These are phyloP conservation scores for Drosophila pseudotakahashii DNA, from an alignment of 2,888 invertebrate genomes.

Conservation along the genomic window DNA sequence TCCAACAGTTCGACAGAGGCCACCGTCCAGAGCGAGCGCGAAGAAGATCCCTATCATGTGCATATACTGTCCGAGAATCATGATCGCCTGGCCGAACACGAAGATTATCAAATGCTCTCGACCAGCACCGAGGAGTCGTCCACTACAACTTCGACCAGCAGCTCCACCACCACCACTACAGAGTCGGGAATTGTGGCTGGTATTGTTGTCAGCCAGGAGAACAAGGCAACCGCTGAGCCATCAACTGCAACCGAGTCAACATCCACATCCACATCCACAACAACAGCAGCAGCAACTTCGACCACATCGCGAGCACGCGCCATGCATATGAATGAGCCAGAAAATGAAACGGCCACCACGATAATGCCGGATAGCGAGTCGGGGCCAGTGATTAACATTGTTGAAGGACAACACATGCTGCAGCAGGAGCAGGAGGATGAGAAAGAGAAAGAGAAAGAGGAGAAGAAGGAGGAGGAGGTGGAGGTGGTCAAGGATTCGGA, in stretches of 20 bases:
- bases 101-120: slow-evolving; percentile 81
- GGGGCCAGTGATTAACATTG: slow-evolving; percentile 72
- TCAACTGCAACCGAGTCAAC: slow-evolving; percentile 39
- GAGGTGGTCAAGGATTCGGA: slow-evolving; percentile 5
- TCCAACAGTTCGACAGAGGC: slow-evolving; percentile 35
- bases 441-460: not conserved
- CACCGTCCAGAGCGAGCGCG: slow-evolving; percentile 56
- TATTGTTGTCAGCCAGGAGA: slow-evolving; percentile 73
- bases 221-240: slow-evolving; percentile 73
- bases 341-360: slow-evolving; percentile 51
- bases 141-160: slow-evolving; percentile 43
- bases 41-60: slow-evolving; percentile 82
- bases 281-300: slow-evolving; percentile 26
- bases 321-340: slow-evolving; percentile 77
- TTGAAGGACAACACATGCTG: slow-evolving; percentile 74
- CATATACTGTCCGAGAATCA: slow-evolving; percentile 82
- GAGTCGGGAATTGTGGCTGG: slow-evolving; percentile 41
- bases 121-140: slow-evolving; percentile 75
- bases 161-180: slow-evolving; percentile 51
- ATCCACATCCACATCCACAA: slow-evolving; percentile 50
- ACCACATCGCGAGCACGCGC: slow-evolving; percentile 79
- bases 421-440: slow-evolving; percentile 37
- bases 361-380: slow-evolving; percentile 47
- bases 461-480: not conserved
- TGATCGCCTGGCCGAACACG: slow-evolving; percentile 82